A percentile compares a stretch with the other conserved stretches of the same genome.
phyloP scores from a whole-genome alignment of 2,888 invertebrate species.

The Eremobia ochroleuca region DNA sequence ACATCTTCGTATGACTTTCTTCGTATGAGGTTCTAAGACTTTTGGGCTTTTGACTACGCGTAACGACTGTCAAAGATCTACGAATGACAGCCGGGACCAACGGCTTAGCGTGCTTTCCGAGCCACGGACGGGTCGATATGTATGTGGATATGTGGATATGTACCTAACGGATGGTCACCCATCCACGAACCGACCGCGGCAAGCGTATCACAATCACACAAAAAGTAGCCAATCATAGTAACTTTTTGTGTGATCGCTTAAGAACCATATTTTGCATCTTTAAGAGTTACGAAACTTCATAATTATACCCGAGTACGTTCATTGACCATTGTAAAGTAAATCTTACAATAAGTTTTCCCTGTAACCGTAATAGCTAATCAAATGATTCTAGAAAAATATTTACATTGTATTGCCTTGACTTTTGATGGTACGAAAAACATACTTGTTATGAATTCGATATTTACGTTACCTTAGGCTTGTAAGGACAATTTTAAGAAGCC shows the following conservation, averaged over 20 bases:
- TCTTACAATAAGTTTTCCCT: neutral
- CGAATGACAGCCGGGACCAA: too few species aligned
- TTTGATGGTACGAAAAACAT: slow-evolving; percentile 3
- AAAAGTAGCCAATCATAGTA: neutral
- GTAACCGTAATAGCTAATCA: slow-evolving; percentile 7
- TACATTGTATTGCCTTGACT: slow-evolving; percentile 2
- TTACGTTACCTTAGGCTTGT: neutral
- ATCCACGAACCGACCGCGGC: neutral
- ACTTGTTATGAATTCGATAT: neutral
- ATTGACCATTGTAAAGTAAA: neutral
- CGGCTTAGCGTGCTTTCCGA: neutral
- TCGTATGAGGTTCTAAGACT: too few species aligned
- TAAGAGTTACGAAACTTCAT: too few species aligned
- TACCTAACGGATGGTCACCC: neutral
- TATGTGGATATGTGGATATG: too few species aligned
- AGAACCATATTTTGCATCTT: too few species aligned
- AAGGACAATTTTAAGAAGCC: neutral
- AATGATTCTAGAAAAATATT: slow-evolving; percentile 12
- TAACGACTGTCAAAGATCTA: too few species aligned
- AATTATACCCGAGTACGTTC: neutral
- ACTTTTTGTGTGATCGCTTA: neutral
- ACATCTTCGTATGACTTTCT: neutral
- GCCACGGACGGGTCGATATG: neutral
- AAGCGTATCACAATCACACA: too few species aligned
- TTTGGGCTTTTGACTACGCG: neutral